Base-by-base conservation (phyloP, 2,113 vertebrate species). In the Tychaedon coryphoeus region DNA sequence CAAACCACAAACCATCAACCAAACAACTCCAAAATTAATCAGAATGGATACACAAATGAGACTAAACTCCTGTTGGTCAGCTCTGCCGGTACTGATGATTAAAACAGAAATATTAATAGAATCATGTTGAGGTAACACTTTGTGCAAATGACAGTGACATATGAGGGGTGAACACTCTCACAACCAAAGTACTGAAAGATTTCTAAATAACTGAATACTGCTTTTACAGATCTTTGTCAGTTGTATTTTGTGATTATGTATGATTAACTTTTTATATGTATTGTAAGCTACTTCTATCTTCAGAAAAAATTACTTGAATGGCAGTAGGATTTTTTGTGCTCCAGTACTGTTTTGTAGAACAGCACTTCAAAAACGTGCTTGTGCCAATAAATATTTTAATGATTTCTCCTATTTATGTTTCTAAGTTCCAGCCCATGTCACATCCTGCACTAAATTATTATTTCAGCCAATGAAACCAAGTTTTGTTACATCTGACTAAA, bases 371-470 rank as follows among this genome's bases (percentile, higher is more conserved):
- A 81, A 74, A 42, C 17, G 19, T 57, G 34, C 15, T 42, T 34
- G 12, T 66, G 42, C 19, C 24, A 56, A 40, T n/a, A 24, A 47
- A 23, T 12, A 57, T 57, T 48, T 57, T 57, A 66, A 31, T 48
- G 12, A 86, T 43, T 86, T 67, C 36, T 75, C 31, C 25, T 50
- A 42, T 25, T 58, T 20, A 25, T 6, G 31, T 50, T 85, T 57
- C 31, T 57, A 42, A 66, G 34, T 25, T 75, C 43, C 43, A 42
- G 25, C 34, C 58, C 22, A 10, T 56, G 12, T 5, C 8, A 42
- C 5, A 42, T 29, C 4, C 4, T 66, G 36, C 25, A 42, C 43
- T 50, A 42, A 42, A 31, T 48, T 0, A 42, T 56, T 0, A 67
- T 57, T 66, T 67, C 5, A 13, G 31, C 34, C 53, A 66, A 9